phyloP scores from a whole-genome alignment of 1,140 invertebrate genomes.

The Papilio helenus region DNA sequence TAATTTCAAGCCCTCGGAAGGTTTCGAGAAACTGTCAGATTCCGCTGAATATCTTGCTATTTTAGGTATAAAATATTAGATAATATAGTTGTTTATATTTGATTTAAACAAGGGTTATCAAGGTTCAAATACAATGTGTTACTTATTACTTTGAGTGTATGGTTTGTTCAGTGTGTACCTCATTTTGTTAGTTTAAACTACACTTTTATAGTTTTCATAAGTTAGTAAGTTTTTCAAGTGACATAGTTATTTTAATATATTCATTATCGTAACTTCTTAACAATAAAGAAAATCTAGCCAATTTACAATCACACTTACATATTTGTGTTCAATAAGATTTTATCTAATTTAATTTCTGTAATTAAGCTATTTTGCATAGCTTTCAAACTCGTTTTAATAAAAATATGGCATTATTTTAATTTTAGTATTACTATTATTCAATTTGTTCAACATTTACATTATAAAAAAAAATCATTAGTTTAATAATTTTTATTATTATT shows the following conservation, averaged over 20 bases:
- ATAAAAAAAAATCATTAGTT: not conserved
- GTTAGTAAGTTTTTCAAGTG: not conserved
- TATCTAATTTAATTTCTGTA: too few species aligned
- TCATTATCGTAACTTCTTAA: too few species aligned
- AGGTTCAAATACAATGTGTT: not conserved
- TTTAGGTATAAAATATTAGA: conserved; percentile 62
- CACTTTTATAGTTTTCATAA: not conserved
- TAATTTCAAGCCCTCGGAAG: conserved; percentile 64
- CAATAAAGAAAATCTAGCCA: too few species aligned
- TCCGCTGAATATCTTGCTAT: conserved; percentile 74
- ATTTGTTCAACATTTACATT: too few species aligned
- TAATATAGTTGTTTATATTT: conserved; percentile 41
- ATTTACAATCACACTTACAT: too few species aligned
- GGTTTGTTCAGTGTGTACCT: conserved; percentile 10
- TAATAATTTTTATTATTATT: conserved; percentile 23
- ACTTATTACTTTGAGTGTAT: not conserved
- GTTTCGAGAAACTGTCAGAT: conserved; percentile 64
- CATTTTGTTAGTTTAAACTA: not conserved
- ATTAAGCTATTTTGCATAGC: too few species aligned
- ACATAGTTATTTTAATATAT: too few species aligned
- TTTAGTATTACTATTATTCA: too few species aligned
- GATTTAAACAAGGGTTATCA: conserved; percentile 28
- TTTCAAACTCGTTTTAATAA: too few species aligned
- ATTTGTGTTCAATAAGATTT: too few species aligned
- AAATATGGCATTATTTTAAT: too few species aligned